Conservation (phyloP, 2,888 invertebrate genomes). For the Volucella inflata region DNA sequence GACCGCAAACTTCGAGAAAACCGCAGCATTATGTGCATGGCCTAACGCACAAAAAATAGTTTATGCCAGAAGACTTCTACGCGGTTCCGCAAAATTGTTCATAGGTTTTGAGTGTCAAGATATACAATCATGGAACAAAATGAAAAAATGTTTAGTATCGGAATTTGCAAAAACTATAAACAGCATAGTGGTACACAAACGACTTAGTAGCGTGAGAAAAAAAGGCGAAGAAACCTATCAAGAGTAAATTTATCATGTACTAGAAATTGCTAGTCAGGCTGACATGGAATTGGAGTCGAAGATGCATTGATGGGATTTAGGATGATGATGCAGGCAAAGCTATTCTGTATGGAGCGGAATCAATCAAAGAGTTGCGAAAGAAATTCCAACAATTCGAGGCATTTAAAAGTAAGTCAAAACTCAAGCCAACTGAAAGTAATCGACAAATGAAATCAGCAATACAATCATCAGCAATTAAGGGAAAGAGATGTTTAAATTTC, state of each 20-base stretch:
- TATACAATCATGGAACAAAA: conserved; percentile 15
- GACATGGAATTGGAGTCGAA: conserved; percentile 36
- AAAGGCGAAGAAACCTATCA: conserved; percentile 18
- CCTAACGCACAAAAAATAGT: conserved; percentile 34
- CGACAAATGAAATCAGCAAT: conserved; percentile 10
- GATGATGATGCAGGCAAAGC: not conserved
- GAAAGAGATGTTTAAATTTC: conserved; percentile 17
- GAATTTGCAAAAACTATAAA: conserved; percentile 34
- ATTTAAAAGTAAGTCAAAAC: not conserved
- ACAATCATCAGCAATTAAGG: not conserved
- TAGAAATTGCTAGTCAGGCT: conserved; percentile 77
- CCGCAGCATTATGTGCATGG: conserved; percentile 14
- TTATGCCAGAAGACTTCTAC: conserved; percentile 30
- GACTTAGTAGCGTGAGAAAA: conserved; percentile 29
- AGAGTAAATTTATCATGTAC: conserved; percentile 38
- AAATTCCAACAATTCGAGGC: conserved; percentile 26
- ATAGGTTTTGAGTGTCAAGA: conserved; percentile 4
- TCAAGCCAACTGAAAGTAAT: conserved; percentile 9
- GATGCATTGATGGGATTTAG: not conserved
- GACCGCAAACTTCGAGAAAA: not conserved
- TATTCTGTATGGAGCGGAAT: conserved; percentile 29
- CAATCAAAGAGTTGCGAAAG: conserved; percentile 31
- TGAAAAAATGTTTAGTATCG: conserved; percentile 1
- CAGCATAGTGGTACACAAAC: conserved; percentile 33
- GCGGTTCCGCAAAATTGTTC: conserved; percentile 37